Percentiles rank a stretch among this genome's conserved stretches.
These are phyloP conservation scores for Nipponacmea schrenckii DNA, from an alignment of 2,888 invertebrate species.

Conservation along the genomic window DNA sequence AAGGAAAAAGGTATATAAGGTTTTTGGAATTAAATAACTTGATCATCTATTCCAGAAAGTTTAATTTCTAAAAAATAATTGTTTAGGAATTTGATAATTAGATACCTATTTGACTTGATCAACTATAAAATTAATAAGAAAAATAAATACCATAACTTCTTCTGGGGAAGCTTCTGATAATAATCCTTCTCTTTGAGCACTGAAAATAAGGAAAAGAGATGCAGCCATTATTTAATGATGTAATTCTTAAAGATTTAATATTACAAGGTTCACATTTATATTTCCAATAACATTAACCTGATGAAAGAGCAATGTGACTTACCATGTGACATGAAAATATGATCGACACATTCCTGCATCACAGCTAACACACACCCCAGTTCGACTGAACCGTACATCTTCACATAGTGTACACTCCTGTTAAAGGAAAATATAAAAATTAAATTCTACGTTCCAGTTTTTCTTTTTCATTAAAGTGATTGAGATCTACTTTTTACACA, in stretches of 20 bases:
- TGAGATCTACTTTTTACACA: too few relatives aligned
- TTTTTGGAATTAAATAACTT: background rate
- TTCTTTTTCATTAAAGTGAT: too few relatives aligned
- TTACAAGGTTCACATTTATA: too few relatives aligned
- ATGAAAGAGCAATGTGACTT: slow-evolving; percentile 20
- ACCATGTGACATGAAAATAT: slow-evolving; percentile 96
- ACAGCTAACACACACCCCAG: slow-evolving; percentile 95
- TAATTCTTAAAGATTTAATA: too few relatives aligned
- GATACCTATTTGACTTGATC: background rate
- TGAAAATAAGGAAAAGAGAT: slow-evolving; percentile 60
- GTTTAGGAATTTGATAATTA: too few relatives aligned
- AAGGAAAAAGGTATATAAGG: background rate
- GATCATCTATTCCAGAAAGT: background rate
- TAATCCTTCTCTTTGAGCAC: slow-evolving; percentile 92
- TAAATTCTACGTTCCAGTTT: too few relatives aligned
- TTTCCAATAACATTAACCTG: too few relatives aligned
- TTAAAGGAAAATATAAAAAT: background rate
- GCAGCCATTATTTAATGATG: too few relatives aligned
- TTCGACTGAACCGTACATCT: slow-evolving; percentile 85
- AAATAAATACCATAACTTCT: slow-evolving; percentile 58
- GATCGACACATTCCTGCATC: slow-evolving; percentile 98
- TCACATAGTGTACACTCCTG: slow-evolving; percentile 87
- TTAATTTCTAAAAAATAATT: background rate
- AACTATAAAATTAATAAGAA: background rate
- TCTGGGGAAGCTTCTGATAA: slow-evolving; percentile 83